phyloP scores from a whole-genome alignment of 2,888 invertebrate species.

The Nomada flava region DNA sequence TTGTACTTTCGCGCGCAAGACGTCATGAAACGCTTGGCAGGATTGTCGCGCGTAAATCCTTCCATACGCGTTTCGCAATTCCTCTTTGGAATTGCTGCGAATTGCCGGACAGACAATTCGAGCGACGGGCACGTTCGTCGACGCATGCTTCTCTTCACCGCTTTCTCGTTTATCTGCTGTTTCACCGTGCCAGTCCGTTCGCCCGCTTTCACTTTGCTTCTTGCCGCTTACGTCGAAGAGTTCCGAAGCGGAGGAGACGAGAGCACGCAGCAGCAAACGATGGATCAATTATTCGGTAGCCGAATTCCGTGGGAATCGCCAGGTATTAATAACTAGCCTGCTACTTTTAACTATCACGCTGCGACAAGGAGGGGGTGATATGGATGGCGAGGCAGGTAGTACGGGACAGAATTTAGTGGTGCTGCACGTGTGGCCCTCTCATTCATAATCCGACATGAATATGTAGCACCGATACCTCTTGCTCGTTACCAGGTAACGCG shows the following conservation, averaged over 20 bases:
- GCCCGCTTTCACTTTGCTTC: not conserved
- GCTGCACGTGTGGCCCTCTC: conserved; percentile 39
- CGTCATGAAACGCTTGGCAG: conserved; percentile 25
- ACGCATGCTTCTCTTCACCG: not conserved
- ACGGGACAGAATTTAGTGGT: conserved; percentile 5
- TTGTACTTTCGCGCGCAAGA: conserved; percentile 20
- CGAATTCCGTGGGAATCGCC: not conserved
- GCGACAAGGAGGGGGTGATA: not conserved
- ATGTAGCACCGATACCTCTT: conserved; percentile 44
- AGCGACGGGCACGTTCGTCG: too few species aligned
- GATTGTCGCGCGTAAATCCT: conserved; percentile 15
- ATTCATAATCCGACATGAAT: conserved; percentile 56
- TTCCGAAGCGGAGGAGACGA: not conserved
- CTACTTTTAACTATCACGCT: conserved; percentile 20
- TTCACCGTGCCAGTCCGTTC: not conserved
- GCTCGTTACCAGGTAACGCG: conserved; percentile 38
- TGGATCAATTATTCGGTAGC: conserved; percentile 10
- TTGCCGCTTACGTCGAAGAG: not conserved
- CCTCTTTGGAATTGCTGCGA: not conserved
- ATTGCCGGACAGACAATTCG: conserved; percentile 4
- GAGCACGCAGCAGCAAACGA: not conserved
- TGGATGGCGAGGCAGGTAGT: conserved; percentile 4
- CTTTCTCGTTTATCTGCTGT: not conserved
- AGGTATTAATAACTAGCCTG: conserved; percentile 14
- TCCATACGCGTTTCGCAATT: conserved; percentile 9